Percentiles rank a stretch among this genome's conserved stretches.
phyloP scores from a whole-genome alignment of 30 jellyfish, hydroid and myxozoan genomes.

The Chrysaora quinquecirrha region DNA sequence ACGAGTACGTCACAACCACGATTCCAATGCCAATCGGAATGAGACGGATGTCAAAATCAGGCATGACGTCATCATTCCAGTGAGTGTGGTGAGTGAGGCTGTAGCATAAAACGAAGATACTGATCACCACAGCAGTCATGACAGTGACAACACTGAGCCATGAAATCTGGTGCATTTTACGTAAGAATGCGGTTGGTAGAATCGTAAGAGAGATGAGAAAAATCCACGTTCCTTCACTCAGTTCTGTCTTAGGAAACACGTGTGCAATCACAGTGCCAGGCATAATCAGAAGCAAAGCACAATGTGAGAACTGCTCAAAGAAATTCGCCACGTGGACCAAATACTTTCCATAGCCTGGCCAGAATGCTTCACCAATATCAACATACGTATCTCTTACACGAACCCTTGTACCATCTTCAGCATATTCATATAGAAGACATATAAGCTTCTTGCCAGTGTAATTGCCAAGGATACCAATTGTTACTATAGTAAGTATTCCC shows the following conservation, averaged over 20 bases:
- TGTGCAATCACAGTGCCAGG: slow-evolving; percentile 97
- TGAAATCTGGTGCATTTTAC: slow-evolving; percentile 93
- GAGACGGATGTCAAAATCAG: slow-evolving; percentile 82
- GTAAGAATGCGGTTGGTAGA: slow-evolving; percentile 84
- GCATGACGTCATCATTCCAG: slow-evolving; percentile 95
- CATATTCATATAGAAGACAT: slow-evolving; percentile 82
- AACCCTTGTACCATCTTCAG: slow-evolving; percentile 91
- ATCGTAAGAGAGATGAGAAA: slow-evolving; percentile 76
- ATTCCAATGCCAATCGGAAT: slow-evolving; percentile 91
- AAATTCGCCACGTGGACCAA: slow-evolving; percentile 82
- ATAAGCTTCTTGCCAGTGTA: slow-evolving; percentile 86
- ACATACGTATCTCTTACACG: slow-evolving; percentile 96
- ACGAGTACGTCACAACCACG: slow-evolving; percentile 91
- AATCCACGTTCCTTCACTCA: slow-evolving; percentile 93
- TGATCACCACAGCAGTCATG: slow-evolving; percentile 77
- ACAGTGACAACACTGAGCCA: slow-evolving; percentile 92
- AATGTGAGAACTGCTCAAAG: slow-evolving; percentile 94
- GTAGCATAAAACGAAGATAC: slow-evolving; percentile 83
- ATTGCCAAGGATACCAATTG: slow-evolving; percentile 86
- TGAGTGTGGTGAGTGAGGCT: slow-evolving; percentile 94
- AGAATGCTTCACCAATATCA: slow-evolving; percentile 93
- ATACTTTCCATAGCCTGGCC: slow-evolving; percentile 81
- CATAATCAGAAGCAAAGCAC: slow-evolving; percentile 88
- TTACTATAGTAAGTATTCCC: slow-evolving; percentile 77
- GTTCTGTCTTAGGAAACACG: slow-evolving; percentile 82